Conservation (phyloP, 2,888 invertebrate genomes). For the Rhagium mordax region DNA sequence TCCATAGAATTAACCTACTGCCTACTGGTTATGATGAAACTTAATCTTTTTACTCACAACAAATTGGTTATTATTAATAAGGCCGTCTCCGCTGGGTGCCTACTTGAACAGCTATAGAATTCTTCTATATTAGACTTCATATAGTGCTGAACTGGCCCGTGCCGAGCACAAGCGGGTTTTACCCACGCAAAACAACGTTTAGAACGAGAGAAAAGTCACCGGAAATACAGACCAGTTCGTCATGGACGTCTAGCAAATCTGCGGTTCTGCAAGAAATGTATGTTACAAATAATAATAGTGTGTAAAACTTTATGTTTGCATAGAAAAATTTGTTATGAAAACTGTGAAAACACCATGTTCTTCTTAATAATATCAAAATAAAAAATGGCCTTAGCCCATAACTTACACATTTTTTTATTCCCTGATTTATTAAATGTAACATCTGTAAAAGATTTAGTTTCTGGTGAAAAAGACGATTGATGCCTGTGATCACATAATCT, state of each 20-base stretch:
- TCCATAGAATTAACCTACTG: slow-evolving; percentile 29
- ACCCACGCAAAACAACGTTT: slow-evolving; percentile 41
- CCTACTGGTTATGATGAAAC: slow-evolving; percentile 43
- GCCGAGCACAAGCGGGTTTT: slow-evolving; percentile 49
- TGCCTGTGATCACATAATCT: too few relatives aligned
- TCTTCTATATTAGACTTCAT: slow-evolving; percentile 29
- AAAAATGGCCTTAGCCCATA: too few relatives aligned
- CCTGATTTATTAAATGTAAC: too few relatives aligned
- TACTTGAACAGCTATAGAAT: slow-evolving; percentile 14
- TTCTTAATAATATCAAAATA: too few relatives aligned
- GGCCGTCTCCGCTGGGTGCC: slow-evolving; percentile 42
- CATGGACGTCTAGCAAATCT: slow-evolving; percentile 42
- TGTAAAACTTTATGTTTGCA: not conserved
- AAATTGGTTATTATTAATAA: slow-evolving; percentile 50
- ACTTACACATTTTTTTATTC: too few relatives aligned
- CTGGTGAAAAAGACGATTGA: too few relatives aligned
- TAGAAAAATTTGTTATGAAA: too few relatives aligned
- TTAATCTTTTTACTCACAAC: slow-evolving; percentile 49
- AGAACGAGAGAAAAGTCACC: slow-evolving; percentile 41
- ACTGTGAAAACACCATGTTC: too few relatives aligned
- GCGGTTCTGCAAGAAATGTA: slow-evolving; percentile 5
- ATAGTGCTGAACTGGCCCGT: slow-evolving; percentile 44
- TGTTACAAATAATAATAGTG: not conserved
- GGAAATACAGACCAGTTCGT: slow-evolving; percentile 49
- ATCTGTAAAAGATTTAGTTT: too few relatives aligned